Base-by-base conservation (phyloP, 1,140 invertebrate genomes). In the Phortica variegata region DNA sequence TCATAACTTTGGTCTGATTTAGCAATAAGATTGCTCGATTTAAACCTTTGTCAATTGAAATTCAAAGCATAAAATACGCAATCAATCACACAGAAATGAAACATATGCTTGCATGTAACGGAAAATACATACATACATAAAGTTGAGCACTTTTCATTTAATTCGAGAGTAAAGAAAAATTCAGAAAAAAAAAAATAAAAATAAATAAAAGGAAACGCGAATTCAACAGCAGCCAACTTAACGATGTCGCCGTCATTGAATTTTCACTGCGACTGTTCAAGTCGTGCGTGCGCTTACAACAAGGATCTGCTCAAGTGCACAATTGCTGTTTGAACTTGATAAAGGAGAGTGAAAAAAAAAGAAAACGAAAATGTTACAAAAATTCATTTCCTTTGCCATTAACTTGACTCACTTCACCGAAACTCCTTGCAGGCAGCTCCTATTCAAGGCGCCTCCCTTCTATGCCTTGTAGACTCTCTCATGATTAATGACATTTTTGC, bases 31-130 rank as follows among this genome's bases (percentile, higher is more conserved):
- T 44, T 56, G 34, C 17, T 52, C 17, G 16, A 43, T 43, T 37
- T 19, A 34, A 15, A 34, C 33, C 5, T 15, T 15, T 29, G 17
- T 45, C 36, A 58, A 66, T 66, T 66, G 60, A 63, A 68, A 66
- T 66, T 66, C 62, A 66, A 68, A 68, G 63, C 62, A 61, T 38
- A 55, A 43, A 63, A 68, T 68, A 57, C 56, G 55, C 54, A 60
- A 36, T 41, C 63, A 66, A 50, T 63, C 63, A 68, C 46, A 50
- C 62, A 66, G 60, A 68, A 66, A 60, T 47, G 57, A 59, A 68
- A 63, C 62, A 66, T 66, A 68, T 66, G 62, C 45, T 50, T 34
- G 47, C 38, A n/a, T n/a, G n/a, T n/a, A n/a, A n/a, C n/a, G n/a
- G n/a, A n/a, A n/a, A n/a, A n/a, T n/a, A n/a, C n/a, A n/a, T n/a